Percentiles rank a stretch among this genome's conserved stretches.
These are phyloP conservation scores for Nannoperca obscura DNA, from an alignment of 2,797 vertebrate species.

Conservation along the genomic window DNA sequence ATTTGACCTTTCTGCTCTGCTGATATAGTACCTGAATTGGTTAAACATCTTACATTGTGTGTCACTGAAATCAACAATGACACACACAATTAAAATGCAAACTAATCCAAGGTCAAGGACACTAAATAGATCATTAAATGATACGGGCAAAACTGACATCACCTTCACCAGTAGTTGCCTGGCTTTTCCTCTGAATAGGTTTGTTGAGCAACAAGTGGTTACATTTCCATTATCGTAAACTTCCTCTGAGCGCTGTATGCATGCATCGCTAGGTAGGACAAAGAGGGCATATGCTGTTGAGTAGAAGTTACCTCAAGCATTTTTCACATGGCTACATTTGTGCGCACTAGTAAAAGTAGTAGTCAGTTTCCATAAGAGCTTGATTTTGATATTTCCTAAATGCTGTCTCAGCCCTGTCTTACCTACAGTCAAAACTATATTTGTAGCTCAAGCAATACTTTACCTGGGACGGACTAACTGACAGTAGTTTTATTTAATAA, in stretches of 20 bases:
- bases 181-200: not conserved
- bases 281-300: not conserved
- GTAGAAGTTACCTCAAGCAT: not conserved
- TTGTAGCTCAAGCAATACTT: conserved; percentile 2
- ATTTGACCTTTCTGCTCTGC: conserved; percentile 16
- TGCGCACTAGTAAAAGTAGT: not conserved
- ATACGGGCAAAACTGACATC: not conserved
- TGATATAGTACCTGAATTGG: not conserved
- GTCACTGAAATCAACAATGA: not conserved
- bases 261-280: not conserved
- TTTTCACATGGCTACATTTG: not conserved
- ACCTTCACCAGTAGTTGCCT: not conserved
- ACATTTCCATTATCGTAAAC: not conserved
- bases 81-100: not conserved
- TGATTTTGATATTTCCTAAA: conserved; percentile 3
- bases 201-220: not conserved
- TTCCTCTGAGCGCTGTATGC: not conserved
- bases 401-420: not conserved
- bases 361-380: conserved; percentile 4
- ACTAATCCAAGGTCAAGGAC: not conserved
- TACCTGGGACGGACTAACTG: conserved; percentile 5
- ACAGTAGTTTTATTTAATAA: conserved; percentile 1
- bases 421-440: not conserved
- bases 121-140: not conserved
- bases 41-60: conserved; percentile 1